A percentile compares a stretch with the other conserved stretches of the same genome.
phyloP scores from a whole-genome alignment of 2,797 vertebrate genomes.

The Enteromius viviparus region DNA sequence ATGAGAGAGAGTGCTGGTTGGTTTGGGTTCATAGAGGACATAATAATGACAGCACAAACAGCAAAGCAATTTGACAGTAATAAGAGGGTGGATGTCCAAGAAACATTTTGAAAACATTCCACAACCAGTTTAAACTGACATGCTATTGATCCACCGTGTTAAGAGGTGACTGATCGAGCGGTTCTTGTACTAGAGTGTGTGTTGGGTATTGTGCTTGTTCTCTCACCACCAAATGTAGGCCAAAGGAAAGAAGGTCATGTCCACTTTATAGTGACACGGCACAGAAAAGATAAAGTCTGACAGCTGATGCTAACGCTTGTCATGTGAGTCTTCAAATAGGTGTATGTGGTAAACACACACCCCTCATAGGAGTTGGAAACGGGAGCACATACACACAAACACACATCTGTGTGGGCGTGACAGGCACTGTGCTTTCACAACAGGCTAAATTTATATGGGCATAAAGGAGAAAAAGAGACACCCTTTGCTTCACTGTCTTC shows the following conservation, averaged over 20 bases:
- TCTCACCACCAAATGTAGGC: conserved; percentile 24
- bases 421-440: conserved; percentile 36
- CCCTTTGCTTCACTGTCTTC: conserved; percentile 68
- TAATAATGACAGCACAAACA: conserved; percentile 20
- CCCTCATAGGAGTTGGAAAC: conserved; percentile 2
- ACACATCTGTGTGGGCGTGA: conserved; percentile 45
- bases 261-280: conserved; percentile 31
- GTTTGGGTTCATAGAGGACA: conserved; percentile 9
- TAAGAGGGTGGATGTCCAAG: conserved; percentile 23
- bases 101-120: conserved; percentile 36
- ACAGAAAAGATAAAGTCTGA: conserved; percentile 28
- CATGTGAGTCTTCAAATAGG: conserved; percentile 19
- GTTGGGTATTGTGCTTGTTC: neutral
- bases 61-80: conserved; percentile 43
- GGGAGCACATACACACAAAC: conserved; percentile 26
- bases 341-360: conserved; percentile 47
- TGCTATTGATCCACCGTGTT: conserved; percentile 1
- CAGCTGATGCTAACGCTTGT: conserved; percentile 20
- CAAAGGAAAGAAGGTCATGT: conserved; percentile 19
- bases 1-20: conserved; percentile 59
- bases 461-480: conserved; percentile 56
- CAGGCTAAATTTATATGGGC: conserved; percentile 61
- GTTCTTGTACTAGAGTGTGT: neutral
- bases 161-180: neutral
- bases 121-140: neutral